Evolutionary conservation across 2,888 invertebrate species (phyloP).

Genomic region (Rhagonycha fulva): DNA sequence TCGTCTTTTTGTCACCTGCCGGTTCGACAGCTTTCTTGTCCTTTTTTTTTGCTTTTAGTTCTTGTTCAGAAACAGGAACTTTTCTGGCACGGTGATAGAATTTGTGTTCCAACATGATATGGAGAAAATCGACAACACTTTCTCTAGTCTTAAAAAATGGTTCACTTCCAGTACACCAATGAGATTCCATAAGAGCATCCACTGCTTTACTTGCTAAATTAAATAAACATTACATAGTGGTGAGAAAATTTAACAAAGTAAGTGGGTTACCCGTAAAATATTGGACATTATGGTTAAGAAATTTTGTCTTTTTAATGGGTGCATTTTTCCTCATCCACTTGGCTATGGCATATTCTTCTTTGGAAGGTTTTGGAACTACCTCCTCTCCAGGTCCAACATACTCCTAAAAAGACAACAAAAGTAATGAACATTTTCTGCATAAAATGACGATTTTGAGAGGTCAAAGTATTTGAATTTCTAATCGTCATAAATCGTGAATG

Average conservation of each 20-base stretch:
- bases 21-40: constrained; percentile 55
- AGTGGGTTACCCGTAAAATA: constrained; percentile 83
- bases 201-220: constrained; percentile 80
- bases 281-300: constrained; percentile 94
- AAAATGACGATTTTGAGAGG: neutral
- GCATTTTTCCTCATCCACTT: constrained; percentile 94
- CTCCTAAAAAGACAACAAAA: constrained; percentile 49
- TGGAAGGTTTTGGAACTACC: constrained; percentile 75
- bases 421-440: neutral
- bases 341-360: constrained; percentile 91
- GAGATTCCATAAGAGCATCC: constrained; percentile 88
- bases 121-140: constrained; percentile 79
- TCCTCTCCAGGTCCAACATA: constrained; percentile 56
- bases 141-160: constrained; percentile 81
- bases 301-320: constrained; percentile 93
- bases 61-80: constrained; percentile 75
- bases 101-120: constrained; percentile 87
- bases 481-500: neutral
- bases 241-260: neutral
- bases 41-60: constrained; percentile 64
- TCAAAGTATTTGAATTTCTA: neutral
- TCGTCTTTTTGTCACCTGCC: constrained; percentile 59
- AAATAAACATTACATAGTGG: neutral
- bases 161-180: constrained; percentile 79
- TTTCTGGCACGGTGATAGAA: constrained; percentile 95